These are phyloP conservation scores for Platycheirus rosarum DNA, from an alignment of 2,888 invertebrate genomes.

Conservation along the genomic window DNA sequence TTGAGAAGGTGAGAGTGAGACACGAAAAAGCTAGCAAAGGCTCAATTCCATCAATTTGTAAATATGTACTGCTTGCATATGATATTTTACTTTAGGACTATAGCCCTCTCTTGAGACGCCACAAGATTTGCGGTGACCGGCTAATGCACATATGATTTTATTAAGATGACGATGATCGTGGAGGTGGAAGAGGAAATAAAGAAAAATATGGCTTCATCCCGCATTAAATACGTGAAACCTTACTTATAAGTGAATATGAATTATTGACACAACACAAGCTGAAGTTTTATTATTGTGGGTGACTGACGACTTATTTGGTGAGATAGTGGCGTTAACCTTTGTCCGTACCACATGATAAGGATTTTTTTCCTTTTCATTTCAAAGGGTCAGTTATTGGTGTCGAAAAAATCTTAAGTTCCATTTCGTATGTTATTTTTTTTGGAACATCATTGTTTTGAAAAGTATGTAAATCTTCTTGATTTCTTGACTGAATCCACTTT, in stretches of 20 bases:
- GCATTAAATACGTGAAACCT: not conserved
- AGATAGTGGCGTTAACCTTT: slow-evolving; percentile 36
- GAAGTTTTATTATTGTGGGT: slow-evolving; percentile 26
- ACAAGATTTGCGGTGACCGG: slow-evolving; percentile 36
- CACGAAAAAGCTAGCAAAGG: slow-evolving; percentile 15
- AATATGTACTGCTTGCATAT: not conserved
- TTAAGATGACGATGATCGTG: not conserved
- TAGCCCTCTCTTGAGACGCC: slow-evolving; percentile 40
- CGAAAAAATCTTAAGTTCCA: not conserved
- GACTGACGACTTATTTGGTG: slow-evolving; percentile 1
- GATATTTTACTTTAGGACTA: not conserved
- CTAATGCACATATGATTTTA: slow-evolving; percentile 1
- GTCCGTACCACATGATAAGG: slow-evolving; percentile 2
- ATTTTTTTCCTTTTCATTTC: not conserved
- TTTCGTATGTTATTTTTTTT: no score
- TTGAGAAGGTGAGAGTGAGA: slow-evolving; percentile 39
- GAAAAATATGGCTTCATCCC: slow-evolving; percentile 4
- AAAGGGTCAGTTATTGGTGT: slow-evolving; percentile 19
- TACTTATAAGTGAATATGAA: not conserved
- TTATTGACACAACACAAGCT: not conserved
- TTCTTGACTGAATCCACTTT: no score
- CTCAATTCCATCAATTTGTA: slow-evolving; percentile 2
- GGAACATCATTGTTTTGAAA: no score
- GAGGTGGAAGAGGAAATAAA: not conserved
- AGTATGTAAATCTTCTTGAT: no score